Base-by-base conservation (phyloP, 1,140 invertebrate genomes). In the Drosophila kurseongensis region DNA sequence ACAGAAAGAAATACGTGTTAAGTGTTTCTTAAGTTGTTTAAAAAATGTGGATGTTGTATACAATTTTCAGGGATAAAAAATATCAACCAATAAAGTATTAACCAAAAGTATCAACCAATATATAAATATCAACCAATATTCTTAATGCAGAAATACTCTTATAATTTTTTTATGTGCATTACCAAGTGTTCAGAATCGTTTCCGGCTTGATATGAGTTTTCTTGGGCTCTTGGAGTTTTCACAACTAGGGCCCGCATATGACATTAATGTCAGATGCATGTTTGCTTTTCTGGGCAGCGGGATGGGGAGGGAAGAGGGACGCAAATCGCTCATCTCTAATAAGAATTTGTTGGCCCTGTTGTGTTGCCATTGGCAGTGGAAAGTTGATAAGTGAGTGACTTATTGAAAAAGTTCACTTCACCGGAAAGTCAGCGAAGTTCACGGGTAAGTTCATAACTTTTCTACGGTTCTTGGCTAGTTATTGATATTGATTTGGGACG, bases 301-400 rank as follows among this genome's bases (percentile, higher is more conserved):
- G 3, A 8, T 29, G 9, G 5, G 13, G 6, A 1, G 14, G 27
- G 23, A 0, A n/a, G 29, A 18, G 8, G 27, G 13, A 36, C 4
- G 18, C 45, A 52, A 67, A 67, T 65, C 29, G 29, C 29, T 65
- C 65, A 67, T 44, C 45, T 42, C 13, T 32, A 36, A 23, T 9
- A 12, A 2, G n/a, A 48, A 40, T 66, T 67, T 41, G 36, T 48
- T 40, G 36, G 50, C 8, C 40, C 5, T 32, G 29, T 36, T 60
- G 61, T 27, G 16, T 60, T 63, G 61, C 29, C 60, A 60, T 63
- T 63, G 61, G 55, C 61, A 63, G 59, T 63, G 35, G 29, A 51
- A 68, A 68, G 65, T 66, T 68, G 65, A 36, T 54, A 66, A 66
- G 63, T 42, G 63, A 67, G 60, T 63, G 65, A 67, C 45, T 68